These are phyloP conservation scores for Coregonus ussuriensis DNA, from an alignment of 2,797 vertebrate species.

Conservation along the genomic window DNA sequence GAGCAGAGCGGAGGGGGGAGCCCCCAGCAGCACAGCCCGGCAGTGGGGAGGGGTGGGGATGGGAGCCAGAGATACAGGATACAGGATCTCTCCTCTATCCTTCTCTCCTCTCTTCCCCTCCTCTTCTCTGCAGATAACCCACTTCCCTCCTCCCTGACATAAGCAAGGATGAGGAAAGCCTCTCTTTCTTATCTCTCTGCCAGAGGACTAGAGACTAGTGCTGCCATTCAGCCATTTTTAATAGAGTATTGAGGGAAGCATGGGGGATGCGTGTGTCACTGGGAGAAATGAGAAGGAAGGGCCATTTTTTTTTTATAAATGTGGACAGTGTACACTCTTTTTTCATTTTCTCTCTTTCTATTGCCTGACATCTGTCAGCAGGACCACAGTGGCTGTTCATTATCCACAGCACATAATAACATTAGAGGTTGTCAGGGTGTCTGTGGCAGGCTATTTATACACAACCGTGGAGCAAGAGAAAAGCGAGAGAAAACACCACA, in stretches of 20 bases:
- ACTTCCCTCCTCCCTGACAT: background rate
- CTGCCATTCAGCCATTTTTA: slow-evolving; percentile 1
- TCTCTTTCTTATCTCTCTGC: slow-evolving; percentile 5
- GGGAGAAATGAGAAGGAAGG: background rate
- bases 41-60: background rate
- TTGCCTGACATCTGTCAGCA: background rate
- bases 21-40: slow-evolving; percentile 44
- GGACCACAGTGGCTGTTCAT: slow-evolving; percentile 16
- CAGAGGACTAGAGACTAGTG: background rate
- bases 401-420: slow-evolving; percentile 23
- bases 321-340: no score
- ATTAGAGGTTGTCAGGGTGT: slow-evolving; percentile 10
- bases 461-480: slow-evolving; percentile 3
- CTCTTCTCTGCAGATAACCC: slow-evolving; percentile 3
- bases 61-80: background rate
- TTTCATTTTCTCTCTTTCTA: background rate
- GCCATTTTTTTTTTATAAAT: background rate
- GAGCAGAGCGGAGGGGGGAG: slow-evolving; percentile 77
- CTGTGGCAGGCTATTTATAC: slow-evolving; percentile 9
- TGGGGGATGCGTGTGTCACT: background rate
- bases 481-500: slow-evolving; percentile 12
- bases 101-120: slow-evolving; percentile 8
- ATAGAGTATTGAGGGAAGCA: background rate
- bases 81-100: slow-evolving; percentile 2
- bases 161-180: slow-evolving; percentile 3